These are phyloP conservation scores for Ceratina calcarata DNA, from an alignment of 1,140 invertebrate genomes.

Conservation along the genomic window DNA sequence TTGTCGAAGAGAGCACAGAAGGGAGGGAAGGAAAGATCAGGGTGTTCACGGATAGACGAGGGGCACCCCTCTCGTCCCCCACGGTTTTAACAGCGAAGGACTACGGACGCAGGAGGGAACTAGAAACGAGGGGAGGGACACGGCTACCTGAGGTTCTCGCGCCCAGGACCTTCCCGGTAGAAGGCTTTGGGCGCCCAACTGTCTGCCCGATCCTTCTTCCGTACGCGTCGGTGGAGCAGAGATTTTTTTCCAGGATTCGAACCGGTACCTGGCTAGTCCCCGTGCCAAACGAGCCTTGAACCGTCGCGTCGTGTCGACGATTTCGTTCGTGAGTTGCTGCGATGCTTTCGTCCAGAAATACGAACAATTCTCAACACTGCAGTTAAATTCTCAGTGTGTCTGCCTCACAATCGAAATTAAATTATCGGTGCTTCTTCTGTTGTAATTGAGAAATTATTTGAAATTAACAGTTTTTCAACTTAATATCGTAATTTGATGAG, in stretches of 20 bases:
- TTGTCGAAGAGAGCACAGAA: constrained; percentile 43
- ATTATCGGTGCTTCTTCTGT: too few relatives aligned
- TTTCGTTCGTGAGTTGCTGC: neutral
- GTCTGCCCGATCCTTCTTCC: constrained; percentile 54
- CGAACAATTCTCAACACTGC: neutral
- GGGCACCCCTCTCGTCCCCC: constrained; percentile 7
- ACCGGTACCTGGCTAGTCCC: constrained; percentile 30
- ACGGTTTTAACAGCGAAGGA: constrained; percentile 22
- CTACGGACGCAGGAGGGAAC: constrained; percentile 15
- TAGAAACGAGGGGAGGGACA: constrained; percentile 53
- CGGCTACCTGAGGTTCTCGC: constrained; percentile 58
- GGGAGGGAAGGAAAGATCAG: constrained; percentile 42
- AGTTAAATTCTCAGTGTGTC: too few relatives aligned
- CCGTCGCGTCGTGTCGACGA: neutral
- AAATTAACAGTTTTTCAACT: too few relatives aligned
- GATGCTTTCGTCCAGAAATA: too few relatives aligned
- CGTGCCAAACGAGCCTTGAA: neutral
- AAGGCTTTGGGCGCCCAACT: constrained; percentile 61
- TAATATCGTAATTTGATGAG: too few relatives aligned
- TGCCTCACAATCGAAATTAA: too few relatives aligned
- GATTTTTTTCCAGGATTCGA: constrained; percentile 45
- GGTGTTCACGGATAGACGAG: constrained; percentile 40
- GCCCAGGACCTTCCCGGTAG: constrained; percentile 39
- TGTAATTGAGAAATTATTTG: too few relatives aligned
- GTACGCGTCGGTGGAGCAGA: constrained; percentile 53